Conservation (phyloP, 2,113 vertebrate genomes). For the Potamarius usumacintae region DNA sequence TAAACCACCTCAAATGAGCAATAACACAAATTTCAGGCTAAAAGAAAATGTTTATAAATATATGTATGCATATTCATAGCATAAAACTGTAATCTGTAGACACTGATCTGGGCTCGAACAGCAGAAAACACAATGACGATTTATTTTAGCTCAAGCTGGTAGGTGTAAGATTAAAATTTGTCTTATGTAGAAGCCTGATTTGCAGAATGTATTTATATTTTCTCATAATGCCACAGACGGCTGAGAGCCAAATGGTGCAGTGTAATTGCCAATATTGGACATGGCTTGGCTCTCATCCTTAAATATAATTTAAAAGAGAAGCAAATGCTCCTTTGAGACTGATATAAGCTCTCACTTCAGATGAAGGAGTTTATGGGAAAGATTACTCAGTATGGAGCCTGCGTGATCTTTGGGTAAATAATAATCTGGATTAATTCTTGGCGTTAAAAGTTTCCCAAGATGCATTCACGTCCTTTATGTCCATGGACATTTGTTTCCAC, state of each 20-base stretch:
- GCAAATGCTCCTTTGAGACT: constrained; percentile 25
- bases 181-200: background rate
- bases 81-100: background rate
- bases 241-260: constrained; percentile 3
- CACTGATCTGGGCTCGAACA: background rate
- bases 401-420: background rate
- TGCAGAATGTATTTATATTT: constrained; percentile 9
- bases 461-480: background rate
- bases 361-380: background rate
- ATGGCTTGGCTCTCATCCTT: constrained; percentile 7
- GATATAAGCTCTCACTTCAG: constrained; percentile 7
- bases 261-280: constrained; percentile 10
- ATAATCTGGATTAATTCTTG: constrained; percentile 14
- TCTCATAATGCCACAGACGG: constrained; percentile 4
- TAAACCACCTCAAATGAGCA: background rate
- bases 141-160: background rate
- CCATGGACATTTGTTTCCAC: background rate
- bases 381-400: background rate
- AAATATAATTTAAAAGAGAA: constrained; percentile 16
- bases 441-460: background rate
- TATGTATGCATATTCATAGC: background rate
- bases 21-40: background rate
- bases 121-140: background rate
- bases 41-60: background rate
- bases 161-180: background rate